Evolutionary conservation across 2,113 vertebrate genomes (phyloP), one percentile per base, ranked within the genome.

Genomic region (Callorhinus ursinus): DNA sequence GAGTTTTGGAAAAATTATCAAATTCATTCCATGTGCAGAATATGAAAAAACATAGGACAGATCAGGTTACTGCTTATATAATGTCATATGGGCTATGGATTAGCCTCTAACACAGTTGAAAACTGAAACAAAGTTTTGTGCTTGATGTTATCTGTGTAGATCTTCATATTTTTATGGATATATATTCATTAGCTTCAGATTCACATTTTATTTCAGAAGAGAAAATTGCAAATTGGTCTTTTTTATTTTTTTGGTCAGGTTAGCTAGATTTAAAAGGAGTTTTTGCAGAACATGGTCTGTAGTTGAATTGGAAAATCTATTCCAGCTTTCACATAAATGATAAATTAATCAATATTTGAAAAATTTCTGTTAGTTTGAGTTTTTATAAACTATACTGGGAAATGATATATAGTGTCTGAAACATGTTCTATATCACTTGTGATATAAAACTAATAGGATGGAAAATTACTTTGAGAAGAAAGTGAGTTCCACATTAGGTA

Each of bases 401-500:
- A 94, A 92, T 98, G 96, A 98, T 96, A 98, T 95, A 98, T 95
- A 97, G 87, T 96, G 65, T 74, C 57, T 96, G n/a, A 95, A 94
- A 57, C 36, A 59, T 96, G 96, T 98, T 98, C 82, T 97, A 84
- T 36, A 92, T 98, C 98, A 91, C 92, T 98, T 98, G 86, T 98
- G 94, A 90, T 97, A 98, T 97, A 98, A 98, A 98, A 95, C 90
- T 98, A 98, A 98, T 96, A 98, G 92, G 85, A 97, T 98, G 95
- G 98, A 98, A 98, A 99, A 98, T 98, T 97, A 88, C 95, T 98
- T 92, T 87, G 89, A 98, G 95, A 96, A 95, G 97, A 86, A 97
- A 92, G 94, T 94, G 63, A 98, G 96, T 91, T 97, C 0, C 31
- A 33, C 95, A 92, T 98, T 98, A 96, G 86, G 69, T 98, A 98